These are phyloP conservation scores for Semaprochilodus insignis DNA, from an alignment of 2,797 vertebrate species.

Conservation along the genomic window DNA sequence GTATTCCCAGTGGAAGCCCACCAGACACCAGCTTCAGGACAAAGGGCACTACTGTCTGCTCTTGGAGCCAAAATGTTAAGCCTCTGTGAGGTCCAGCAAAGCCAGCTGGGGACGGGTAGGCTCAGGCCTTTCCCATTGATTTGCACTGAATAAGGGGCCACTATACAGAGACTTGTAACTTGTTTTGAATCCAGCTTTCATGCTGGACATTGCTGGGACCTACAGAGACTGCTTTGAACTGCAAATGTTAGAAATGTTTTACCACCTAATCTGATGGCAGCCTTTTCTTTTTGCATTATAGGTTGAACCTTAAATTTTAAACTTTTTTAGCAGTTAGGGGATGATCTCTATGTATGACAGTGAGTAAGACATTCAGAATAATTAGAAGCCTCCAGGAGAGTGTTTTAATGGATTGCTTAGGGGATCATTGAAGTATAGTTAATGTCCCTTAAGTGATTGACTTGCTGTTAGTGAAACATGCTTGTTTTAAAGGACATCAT, in stretches of 20 bases:
- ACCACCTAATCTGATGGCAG: neutral
- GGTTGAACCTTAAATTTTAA: too few relatives aligned
- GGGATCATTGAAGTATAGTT: too few relatives aligned
- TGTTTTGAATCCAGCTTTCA: neutral
- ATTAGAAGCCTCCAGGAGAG: too few relatives aligned
- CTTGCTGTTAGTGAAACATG: too few relatives aligned
- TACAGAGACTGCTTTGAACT: neutral
- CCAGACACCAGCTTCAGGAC: constrained; percentile 68
- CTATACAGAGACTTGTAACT: neutral
- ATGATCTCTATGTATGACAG: too few relatives aligned
- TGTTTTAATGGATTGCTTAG: too few relatives aligned
- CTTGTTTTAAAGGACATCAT: too few relatives aligned
- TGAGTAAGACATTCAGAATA: too few relatives aligned
- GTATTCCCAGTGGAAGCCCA: constrained; percentile 58
- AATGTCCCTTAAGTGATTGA: too few relatives aligned
- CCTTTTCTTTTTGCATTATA: too few relatives aligned
- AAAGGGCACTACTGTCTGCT: constrained; percentile 77
- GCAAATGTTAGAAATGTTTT: neutral
- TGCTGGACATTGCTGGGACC: neutral
- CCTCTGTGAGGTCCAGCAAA: constrained; percentile 64
- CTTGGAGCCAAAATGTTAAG: constrained; percentile 58
- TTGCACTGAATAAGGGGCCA: neutral
- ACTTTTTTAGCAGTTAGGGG: too few relatives aligned
- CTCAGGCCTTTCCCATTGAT: neutral
- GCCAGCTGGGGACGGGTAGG: constrained; percentile 59